Percentiles rank a stretch among this genome's conserved stretches.
Conservation (phyloP, 2,888 invertebrate genomes). For the Mongoloraphidia duomilia region DNA sequence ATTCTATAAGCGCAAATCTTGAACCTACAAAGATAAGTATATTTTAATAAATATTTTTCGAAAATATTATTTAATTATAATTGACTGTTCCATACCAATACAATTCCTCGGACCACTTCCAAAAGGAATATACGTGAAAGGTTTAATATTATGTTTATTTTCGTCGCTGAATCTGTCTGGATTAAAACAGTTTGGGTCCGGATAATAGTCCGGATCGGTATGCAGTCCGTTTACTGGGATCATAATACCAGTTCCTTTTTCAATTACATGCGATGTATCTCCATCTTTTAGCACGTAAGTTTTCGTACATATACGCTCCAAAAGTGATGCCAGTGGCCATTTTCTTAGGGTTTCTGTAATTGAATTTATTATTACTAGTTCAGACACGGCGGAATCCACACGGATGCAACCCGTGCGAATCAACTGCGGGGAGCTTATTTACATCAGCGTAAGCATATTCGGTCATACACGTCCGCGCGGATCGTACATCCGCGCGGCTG, state of each 20-base stretch:
- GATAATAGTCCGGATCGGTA: slow-evolving; percentile 38
- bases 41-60: no score
- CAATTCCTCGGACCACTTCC: slow-evolving; percentile 32
- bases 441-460: no score
- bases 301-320: slow-evolving; percentile 35
- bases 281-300: slow-evolving; percentile 32
- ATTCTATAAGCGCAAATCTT: slow-evolving; percentile 12
- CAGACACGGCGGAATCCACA: background rate
- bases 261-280: slow-evolving; percentile 23
- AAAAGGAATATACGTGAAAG: slow-evolving; percentile 37
- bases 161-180: slow-evolving; percentile 41
- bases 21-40: slow-evolving; percentile 10
- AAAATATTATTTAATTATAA: no score
- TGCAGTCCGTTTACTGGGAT: slow-evolving; percentile 37
- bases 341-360: slow-evolving; percentile 31
- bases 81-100: no score
- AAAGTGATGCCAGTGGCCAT: slow-evolving; percentile 31
- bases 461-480: no score
- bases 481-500: no score
- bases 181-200: slow-evolving; percentile 36
- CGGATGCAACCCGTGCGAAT: no score
- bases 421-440: no score
- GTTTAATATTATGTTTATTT: slow-evolving; percentile 33
- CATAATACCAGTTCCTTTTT: slow-evolving; percentile 32
- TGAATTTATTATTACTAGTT: background rate